Percentiles rank a stretch among this genome's conserved stretches.
Evolutionary conservation across 1,140 invertebrate species (phyloP).

Genomic region (Triops longicaudatus): DNA sequence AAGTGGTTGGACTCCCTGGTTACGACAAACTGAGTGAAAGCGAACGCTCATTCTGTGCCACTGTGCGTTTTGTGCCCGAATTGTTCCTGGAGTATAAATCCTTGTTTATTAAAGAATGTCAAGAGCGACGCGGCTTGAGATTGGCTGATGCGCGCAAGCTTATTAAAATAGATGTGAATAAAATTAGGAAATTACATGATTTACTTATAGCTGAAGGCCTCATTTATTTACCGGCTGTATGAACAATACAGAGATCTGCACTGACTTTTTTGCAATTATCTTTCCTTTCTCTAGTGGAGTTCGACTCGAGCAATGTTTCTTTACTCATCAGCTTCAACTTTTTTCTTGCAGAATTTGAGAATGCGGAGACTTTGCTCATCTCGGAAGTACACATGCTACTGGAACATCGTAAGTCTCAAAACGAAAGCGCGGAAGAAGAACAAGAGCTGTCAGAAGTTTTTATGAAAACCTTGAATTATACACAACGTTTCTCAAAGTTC

Average conservation of each 20-base stretch:
- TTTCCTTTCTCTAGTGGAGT: neutral
- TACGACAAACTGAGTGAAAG: slow-evolving; percentile 61
- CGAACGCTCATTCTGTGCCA: slow-evolving; percentile 68
- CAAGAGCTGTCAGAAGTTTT: slow-evolving; percentile 98
- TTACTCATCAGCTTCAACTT: no score
- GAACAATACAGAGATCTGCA: neutral
- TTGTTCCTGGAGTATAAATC: slow-evolving; percentile 68
- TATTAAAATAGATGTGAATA: slow-evolving; percentile 89
- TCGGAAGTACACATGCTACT: slow-evolving; percentile 97
- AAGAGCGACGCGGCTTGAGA: slow-evolving; percentile 56
- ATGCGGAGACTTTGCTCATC: slow-evolving; percentile 93
- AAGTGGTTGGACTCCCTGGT: slow-evolving; percentile 65
- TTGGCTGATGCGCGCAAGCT: slow-evolving; percentile 69
- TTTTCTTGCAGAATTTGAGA: slow-evolving; percentile 78
- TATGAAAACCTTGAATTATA: slow-evolving; percentile 94
- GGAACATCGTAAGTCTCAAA: slow-evolving; percentile 93
- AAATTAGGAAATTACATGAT: slow-evolving; percentile 82
- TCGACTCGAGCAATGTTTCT: no score
- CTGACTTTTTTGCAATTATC: neutral
- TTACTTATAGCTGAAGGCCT: slow-evolving; percentile 62
- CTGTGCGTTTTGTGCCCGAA: slow-evolving; percentile 59
- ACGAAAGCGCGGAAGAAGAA: slow-evolving; percentile 96
- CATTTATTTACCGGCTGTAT: slow-evolving; percentile 46
- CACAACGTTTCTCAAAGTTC: slow-evolving; percentile 90
- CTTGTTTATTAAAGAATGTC: slow-evolving; percentile 62